Evolutionary conservation across 2,888 invertebrate genomes (phyloP).

Genomic region (Microctonus brassicae): DNA sequence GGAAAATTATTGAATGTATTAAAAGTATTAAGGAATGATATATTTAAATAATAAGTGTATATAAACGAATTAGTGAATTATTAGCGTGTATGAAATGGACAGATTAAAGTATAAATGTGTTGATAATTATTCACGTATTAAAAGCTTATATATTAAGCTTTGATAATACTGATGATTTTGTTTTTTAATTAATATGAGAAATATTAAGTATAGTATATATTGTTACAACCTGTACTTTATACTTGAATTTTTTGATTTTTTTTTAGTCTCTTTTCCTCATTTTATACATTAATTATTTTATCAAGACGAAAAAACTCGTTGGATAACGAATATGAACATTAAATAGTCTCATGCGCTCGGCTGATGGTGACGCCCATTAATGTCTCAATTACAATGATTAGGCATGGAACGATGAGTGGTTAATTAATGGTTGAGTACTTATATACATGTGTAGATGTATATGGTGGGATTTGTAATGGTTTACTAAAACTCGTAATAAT

Average conservation of each 20-base stretch:
- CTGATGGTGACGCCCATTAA: neutral
- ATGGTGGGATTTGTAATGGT: neutral
- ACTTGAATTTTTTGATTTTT: neutral
- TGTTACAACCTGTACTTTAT: neutral
- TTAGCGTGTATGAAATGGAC: neutral
- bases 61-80: too few relatives aligned
- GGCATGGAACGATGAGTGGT: constrained; percentile 1
- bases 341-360: neutral
- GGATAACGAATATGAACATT: neutral
- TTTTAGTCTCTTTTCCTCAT: neutral
- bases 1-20: neutral
- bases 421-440: neutral
- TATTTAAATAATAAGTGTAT: too few relatives aligned
- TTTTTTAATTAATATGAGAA: too few relatives aligned
- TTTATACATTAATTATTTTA: too few relatives aligned
- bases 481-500: neutral
- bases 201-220: too few relatives aligned
- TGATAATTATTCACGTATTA: neutral
- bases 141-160: constrained; percentile 5
- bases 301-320: neutral
- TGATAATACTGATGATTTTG: neutral
- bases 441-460: neutral
- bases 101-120: neutral
- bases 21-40: too few relatives aligned
- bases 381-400: constrained; percentile 11